A percentile compares a stretch with the other conserved stretches of the same genome.
phyloP scores from a whole-genome alignment of 2,888 invertebrate species.

The Lordiphosa andalusiaca region DNA sequence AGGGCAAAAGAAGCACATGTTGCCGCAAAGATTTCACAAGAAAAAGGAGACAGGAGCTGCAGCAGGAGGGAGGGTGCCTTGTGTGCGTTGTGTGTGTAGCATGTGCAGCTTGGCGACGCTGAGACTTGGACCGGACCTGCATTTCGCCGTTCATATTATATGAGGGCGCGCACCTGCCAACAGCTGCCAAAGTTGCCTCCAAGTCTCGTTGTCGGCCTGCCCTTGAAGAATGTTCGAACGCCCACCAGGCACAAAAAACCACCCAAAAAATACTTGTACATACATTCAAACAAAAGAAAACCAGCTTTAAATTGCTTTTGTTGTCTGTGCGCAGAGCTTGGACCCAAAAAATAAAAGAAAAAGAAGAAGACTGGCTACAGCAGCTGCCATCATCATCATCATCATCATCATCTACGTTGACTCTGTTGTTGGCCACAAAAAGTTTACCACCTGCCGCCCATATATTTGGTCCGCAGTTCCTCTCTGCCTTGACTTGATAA shows the following conservation, averaged over 20 bases:
- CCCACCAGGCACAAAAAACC: constrained; percentile 53
- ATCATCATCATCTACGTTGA: constrained; percentile 50
- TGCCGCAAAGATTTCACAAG: constrained; percentile 69
- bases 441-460: constrained; percentile 78
- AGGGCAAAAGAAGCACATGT: constrained; percentile 58
- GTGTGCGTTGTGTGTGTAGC: constrained; percentile 35
- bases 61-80: constrained; percentile 20
- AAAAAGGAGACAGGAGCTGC: constrained; percentile 34
- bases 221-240: constrained; percentile 59
- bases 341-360: constrained; percentile 27
- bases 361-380: constrained; percentile 31
- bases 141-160: constrained; percentile 53
- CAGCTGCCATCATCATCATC: constrained; percentile 55
- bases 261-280: constrained; percentile 14
- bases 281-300: constrained; percentile 35
- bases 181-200: constrained; percentile 70
- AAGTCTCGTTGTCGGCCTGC: constrained; percentile 43
- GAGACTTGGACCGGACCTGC: constrained; percentile 37
- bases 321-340: constrained; percentile 42
- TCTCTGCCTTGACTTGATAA: neutral
- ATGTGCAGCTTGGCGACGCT: constrained; percentile 37
- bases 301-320: constrained; percentile 60
- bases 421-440: constrained; percentile 58
- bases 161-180: constrained; percentile 74
- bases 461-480: constrained; percentile 44